Percentiles rank a stretch among this genome's conserved stretches.
phyloP scores from a whole-genome alignment of 2,888 invertebrate species.

The Chorisops tibialis region DNA sequence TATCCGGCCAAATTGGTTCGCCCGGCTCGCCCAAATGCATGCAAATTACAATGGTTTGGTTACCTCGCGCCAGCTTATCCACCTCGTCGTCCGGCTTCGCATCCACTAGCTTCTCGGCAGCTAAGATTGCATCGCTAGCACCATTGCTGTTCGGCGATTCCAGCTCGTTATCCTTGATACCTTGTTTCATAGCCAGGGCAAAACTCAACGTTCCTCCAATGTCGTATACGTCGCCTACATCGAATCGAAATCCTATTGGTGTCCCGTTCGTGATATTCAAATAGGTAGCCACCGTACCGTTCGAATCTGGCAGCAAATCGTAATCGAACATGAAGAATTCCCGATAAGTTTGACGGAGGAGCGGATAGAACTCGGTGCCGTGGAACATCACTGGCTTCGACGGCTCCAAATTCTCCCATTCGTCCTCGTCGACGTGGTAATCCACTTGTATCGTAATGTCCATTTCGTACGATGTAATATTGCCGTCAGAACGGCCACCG shows the following conservation, averaged over 20 bases:
- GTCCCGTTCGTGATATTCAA: slow-evolving; percentile 66
- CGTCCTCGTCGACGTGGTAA: slow-evolving; percentile 37
- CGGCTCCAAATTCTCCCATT: slow-evolving; percentile 20
- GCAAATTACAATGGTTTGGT: slow-evolving; percentile 60
- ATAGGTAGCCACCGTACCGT: slow-evolving; percentile 62
- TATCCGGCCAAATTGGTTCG: slow-evolving; percentile 61
- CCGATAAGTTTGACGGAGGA: slow-evolving; percentile 62
- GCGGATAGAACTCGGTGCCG: slow-evolving; percentile 45
- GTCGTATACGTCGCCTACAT: slow-evolving; percentile 67
- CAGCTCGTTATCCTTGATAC: slow-evolving; percentile 38
- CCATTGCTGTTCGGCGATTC: slow-evolving; percentile 1
- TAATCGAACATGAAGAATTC: slow-evolving; percentile 76
- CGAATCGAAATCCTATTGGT: slow-evolving; percentile 65
- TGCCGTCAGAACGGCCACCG: slow-evolving; percentile 2
- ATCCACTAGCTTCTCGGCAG: slow-evolving; percentile 42
- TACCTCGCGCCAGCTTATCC: slow-evolving; percentile 38
- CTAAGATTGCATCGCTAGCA: background rate
- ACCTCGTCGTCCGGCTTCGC: slow-evolving; percentile 27
- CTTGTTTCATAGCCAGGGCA: slow-evolving; percentile 66
- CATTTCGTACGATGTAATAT: slow-evolving; percentile 36
- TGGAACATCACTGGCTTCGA: slow-evolving; percentile 42
- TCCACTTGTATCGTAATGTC: slow-evolving; percentile 43
- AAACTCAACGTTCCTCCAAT: slow-evolving; percentile 77
- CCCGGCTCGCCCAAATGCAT: slow-evolving; percentile 59
- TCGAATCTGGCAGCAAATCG: slow-evolving; percentile 63